Base-by-base conservation (phyloP, 2,888 invertebrate genomes). In the Tryphoninae sp. region DNA sequence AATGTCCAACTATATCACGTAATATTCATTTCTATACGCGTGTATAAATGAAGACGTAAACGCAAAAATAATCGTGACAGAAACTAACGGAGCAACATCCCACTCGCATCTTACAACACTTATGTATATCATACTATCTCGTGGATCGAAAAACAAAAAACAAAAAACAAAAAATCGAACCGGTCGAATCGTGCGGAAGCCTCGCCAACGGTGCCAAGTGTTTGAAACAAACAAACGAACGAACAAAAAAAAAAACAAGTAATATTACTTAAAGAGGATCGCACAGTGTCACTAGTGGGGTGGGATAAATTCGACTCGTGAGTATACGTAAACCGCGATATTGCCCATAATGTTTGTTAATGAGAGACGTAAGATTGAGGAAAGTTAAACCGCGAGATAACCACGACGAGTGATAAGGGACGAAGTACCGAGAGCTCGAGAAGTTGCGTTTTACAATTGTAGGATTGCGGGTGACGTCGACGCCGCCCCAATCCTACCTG, bases 151-250 rank as follows among this genome's bases (percentile, higher is more conserved):
- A 9, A 64, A 19, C 19, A 19, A 19, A 19, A 19, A 19, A 19
- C 19, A 19, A 19, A 19, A 19, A 19, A 19, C 19, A 19, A 49
- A 58, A 71, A 71, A 58, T 53, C 7, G 40, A 76, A 58, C 53
- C 53, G 59, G 69, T 71, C 62, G 64, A 69, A 71, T 69, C 55
- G 71, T 67, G 71, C 53, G 62, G 71, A 80, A 76, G 80, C 71
- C 80, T 80, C 80, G 76, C 74, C 61, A 61, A 69, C 55, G 69
- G 74, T 75, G 75, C 69, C 80, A 80, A 80, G 75, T 75, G 69
- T 64, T 75, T 40, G 26, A 67, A 68, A 58, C 11, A 26, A 26
- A 19, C 19, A 75, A 68, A 61, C 19, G 33, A 62, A 62, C 16
- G 16, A 59, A 53, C 19, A 51, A 9, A 19, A 1, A 19, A 19